Base-by-base conservation (phyloP, 2,888 invertebrate species). In the Plagodis pulveraria region DNA sequence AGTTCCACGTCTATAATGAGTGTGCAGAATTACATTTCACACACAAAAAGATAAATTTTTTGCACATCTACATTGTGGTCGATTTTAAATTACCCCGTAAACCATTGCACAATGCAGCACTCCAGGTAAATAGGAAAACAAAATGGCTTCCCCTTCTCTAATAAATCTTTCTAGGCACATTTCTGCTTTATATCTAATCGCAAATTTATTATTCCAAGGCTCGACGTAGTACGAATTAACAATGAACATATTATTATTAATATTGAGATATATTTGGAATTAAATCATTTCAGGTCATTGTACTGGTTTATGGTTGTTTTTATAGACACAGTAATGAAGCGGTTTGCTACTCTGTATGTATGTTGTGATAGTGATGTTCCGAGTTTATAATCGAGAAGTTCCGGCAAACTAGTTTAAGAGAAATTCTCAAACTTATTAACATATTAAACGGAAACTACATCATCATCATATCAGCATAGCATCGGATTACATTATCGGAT, bases 121-220 rank as follows among this genome's bases (percentile, higher is more conserved):
- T 84, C 72, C 91, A 91, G 91, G 91, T 91, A 92, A 86, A 89
- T 86, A 87, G 73, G 69, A 72, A 74, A 67, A 55, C 77, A 83
- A 85, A 80, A 84, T 84, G 81, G 86, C 83, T 76, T 77, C 83
- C 88, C 84, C 78, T 74, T 64, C 43, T 62, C 64, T 71, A 61
- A 88, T 89, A 89, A 91, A 91, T 91, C 84, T 83, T 70, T 52
- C 69, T 66, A 82, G 84, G 86, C 84, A 84, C 80, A 78, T 84
- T 86, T 82, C 80, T 78, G 77, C 79, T 83, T 88, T 86, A 84
- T 80, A 84, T 81, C 89, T 90, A 92, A 91, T 92, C 90, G 89
- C 70, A 84, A 89, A 92, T 91, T 91, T 92, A 92, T 91, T 87
- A 81, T 86, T 80, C 74, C 72, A 72, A 86, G 92, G 91, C 91